Conservation (phyloP, 2,113 vertebrate species). For the human region GRCh38 chrX:96645501-96646000, state of each 20-base stretch:
- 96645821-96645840: background rate
- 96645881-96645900: background rate
- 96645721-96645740: background rate
- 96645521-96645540: background rate
- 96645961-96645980: background rate
- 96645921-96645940: background rate
- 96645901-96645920: background rate
- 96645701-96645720: background rate
- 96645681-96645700: background rate
- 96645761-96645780: background rate
- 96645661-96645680: constrained; percentile 25
- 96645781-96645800: background rate
- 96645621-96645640: background rate
- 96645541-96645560: background rate
- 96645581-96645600: background rate
- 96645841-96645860: background rate
- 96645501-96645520: background rate
- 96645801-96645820: background rate
- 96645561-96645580: background rate
- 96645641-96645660: background rate
- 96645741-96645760: background rate
- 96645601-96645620: constrained; percentile 5
- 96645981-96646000: background rate
- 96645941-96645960: background rate
- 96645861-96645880: background rate